Evolutionary conservation across 2,888 invertebrate species (phyloP).

Genomic region (Balanococcus diminutus): DNA sequence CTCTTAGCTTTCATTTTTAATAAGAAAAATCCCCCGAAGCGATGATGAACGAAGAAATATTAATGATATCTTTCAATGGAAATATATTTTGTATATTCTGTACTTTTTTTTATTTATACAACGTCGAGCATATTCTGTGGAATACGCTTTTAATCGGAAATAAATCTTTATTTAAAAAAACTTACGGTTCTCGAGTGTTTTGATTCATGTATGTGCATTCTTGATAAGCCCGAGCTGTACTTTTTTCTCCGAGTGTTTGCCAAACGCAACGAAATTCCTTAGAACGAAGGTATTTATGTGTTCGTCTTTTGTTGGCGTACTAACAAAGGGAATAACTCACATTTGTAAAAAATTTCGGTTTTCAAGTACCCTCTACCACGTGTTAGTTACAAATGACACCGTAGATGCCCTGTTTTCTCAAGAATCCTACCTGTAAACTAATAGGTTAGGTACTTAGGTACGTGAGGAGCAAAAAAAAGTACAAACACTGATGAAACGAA

Average conservation of each 20-base stretch:
- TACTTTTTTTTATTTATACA: not conserved
- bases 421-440: no score
- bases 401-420: no score
- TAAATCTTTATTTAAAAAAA: slow-evolving; percentile 19
- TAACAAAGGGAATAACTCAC: not conserved
- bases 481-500: no score
- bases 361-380: not conserved
- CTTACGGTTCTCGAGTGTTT: slow-evolving; percentile 50
- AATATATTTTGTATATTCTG: slow-evolving; percentile 34
- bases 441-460: no score
- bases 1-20: slow-evolving; percentile 53
- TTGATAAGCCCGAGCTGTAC: slow-evolving; percentile 32
- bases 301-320: not conserved
- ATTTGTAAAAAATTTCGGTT: slow-evolving; percentile 6
- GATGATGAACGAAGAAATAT: slow-evolving; percentile 54
- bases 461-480: no score
- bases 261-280: slow-evolving; percentile 35
- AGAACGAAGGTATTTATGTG: slow-evolving; percentile 22
- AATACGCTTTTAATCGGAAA: slow-evolving; percentile 32
- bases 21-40: slow-evolving; percentile 51
- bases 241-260: slow-evolving; percentile 30
- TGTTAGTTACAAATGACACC: no score
- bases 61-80: slow-evolving; percentile 50
- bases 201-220: slow-evolving; percentile 51
- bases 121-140: slow-evolving; percentile 20